phyloP scores from a whole-genome alignment of 2,113 vertebrate genomes.

The Nycticryphes semicollaris region DNA sequence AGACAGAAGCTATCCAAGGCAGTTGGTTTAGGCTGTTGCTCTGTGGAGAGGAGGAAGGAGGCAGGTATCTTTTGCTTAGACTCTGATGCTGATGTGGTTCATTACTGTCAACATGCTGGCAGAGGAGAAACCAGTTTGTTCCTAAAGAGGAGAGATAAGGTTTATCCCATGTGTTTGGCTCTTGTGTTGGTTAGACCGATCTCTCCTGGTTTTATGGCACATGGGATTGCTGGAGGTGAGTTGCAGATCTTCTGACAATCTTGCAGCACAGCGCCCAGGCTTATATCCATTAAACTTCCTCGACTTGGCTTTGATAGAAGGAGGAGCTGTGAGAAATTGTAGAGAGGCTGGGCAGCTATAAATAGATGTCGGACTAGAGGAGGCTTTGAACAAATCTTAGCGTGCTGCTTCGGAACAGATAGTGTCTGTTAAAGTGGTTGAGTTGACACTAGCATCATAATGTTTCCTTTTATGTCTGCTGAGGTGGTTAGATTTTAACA shows the following conservation, averaged over 20 bases:
- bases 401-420: constrained; percentile 36
- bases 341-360: constrained; percentile 42
- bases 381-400: constrained; percentile 59
- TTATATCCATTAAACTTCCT: constrained; percentile 54
- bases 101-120: neutral
- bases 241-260: neutral
- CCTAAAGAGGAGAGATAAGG: neutral
- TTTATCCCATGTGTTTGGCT: neutral
- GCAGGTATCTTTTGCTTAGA: neutral
- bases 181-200: neutral
- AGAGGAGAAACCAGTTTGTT: neutral
- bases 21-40: neutral
- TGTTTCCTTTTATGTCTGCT: constrained; percentile 24
- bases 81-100: neutral
- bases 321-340: constrained; percentile 45
- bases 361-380: constrained; percentile 60
- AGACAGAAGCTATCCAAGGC: neutral
- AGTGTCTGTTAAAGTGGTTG: constrained; percentile 30
- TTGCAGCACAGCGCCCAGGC: neutral
- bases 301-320: constrained; percentile 12
- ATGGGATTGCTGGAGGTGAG: neutral
- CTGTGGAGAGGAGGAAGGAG: neutral
- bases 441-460: constrained; percentile 25
- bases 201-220: neutral
- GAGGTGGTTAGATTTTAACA: neutral